Percentiles rank a stretch among this genome's conserved stretches.
These are phyloP conservation scores for Drosophila sordidula DNA, from an alignment of 2,888 invertebrate species.

Conservation along the genomic window DNA sequence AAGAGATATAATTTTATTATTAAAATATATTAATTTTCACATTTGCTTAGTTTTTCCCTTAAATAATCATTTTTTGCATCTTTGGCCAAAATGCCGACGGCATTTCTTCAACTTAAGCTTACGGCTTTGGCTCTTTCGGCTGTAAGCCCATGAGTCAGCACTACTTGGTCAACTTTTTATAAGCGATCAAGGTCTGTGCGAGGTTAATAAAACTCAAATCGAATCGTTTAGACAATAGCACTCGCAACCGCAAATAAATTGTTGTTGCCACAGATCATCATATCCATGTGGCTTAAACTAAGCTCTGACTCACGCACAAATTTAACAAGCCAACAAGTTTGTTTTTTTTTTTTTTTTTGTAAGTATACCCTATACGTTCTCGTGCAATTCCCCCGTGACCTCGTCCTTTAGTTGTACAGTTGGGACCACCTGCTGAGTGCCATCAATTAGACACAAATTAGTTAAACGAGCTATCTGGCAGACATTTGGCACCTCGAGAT, in stretches of 20 bases:
- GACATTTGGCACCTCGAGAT: constrained; percentile 47
- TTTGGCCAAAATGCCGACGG: constrained; percentile 37
- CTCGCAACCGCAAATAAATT: constrained; percentile 35
- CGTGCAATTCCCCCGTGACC: constrained; percentile 12
- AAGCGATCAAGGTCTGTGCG: constrained; percentile 40
- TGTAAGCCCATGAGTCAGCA: constrained; percentile 52
- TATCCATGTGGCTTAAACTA: constrained; percentile 41
- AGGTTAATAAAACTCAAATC: constrained; percentile 46
- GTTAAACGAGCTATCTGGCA: constrained; percentile 36
- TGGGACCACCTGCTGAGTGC: constrained; percentile 57
- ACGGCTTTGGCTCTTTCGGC: constrained; percentile 2
- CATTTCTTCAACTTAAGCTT: constrained; percentile 23
- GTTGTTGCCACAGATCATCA: constrained; percentile 49
- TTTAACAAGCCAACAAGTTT: background rate
- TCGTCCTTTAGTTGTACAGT: constrained; percentile 33
- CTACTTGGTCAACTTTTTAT: constrained; percentile 43
- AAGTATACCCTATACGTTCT: background rate
- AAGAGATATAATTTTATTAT: too few species aligned
- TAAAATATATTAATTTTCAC: background rate
- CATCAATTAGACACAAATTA: constrained; percentile 69
- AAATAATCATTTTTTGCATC: background rate
- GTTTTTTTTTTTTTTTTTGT: background rate
- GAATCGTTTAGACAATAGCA: constrained; percentile 46
- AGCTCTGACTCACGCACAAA: constrained; percentile 45
- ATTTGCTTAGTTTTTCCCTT: background rate